Evolutionary conservation across 2,888 invertebrate genomes (phyloP).

Genomic region (Galerucella calmariensis): DNA sequence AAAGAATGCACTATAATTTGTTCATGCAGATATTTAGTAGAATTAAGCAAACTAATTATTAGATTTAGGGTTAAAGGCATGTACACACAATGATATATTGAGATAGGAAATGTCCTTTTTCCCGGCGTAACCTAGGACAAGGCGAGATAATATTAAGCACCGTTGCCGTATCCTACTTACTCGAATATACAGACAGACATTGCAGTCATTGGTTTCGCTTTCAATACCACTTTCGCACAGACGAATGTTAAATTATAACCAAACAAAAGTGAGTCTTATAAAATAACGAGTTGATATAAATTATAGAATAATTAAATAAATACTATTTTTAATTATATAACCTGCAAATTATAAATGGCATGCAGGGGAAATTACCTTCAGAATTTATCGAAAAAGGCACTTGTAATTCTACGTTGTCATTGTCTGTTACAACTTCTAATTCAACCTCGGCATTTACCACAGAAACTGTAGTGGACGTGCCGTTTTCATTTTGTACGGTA

Average conservation of each 20-base stretch:
- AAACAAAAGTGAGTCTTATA: constrained; percentile 54
- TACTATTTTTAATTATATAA: constrained; percentile 48
- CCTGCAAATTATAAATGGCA: constrained; percentile 53
- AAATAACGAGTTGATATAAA: constrained; percentile 43
- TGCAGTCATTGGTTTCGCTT: constrained; percentile 45
- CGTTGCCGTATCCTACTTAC: constrained; percentile 51
- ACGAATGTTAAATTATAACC: constrained; percentile 34
- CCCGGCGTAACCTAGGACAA: constrained; percentile 63
- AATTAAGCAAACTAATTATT: neutral
- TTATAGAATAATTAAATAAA: constrained; percentile 46
- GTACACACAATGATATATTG: constrained; percentile 41
- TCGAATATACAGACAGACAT: constrained; percentile 25
- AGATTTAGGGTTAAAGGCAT: constrained; percentile 2
- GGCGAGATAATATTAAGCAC: constrained; percentile 42
- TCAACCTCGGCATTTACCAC: constrained; percentile 65
- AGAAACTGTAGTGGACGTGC: constrained; percentile 56
- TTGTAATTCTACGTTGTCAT: constrained; percentile 72
- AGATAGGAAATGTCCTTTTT: constrained; percentile 48
- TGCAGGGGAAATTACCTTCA: constrained; percentile 67
- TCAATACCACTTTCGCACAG: constrained; percentile 51
- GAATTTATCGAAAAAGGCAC: constrained; percentile 72
- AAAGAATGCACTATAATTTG: constrained; percentile 40
- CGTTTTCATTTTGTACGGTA: constrained; percentile 67
- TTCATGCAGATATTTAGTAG: neutral
- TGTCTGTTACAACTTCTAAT: constrained; percentile 67